Conservation (phyloP, 1,140 invertebrate genomes). For the Maniola jurtina region DNA sequence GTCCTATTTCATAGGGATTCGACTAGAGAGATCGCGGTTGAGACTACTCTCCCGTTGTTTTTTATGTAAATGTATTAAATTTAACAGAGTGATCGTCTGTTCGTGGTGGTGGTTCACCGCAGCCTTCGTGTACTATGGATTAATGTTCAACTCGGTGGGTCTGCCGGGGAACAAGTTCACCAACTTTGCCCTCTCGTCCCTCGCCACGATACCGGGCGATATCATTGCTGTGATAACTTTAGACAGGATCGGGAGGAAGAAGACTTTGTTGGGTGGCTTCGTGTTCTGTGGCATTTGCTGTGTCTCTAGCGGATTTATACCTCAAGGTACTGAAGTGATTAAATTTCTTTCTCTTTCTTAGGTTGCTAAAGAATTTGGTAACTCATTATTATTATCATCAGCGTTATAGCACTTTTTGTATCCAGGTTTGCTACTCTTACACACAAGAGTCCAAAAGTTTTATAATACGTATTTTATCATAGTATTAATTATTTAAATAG, state of each 20-base stretch:
- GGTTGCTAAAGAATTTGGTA: too few relatives aligned
- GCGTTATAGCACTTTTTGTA: too few relatives aligned
- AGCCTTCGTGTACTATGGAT: constrained; percentile 32
- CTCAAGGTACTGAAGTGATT: constrained; percentile 6
- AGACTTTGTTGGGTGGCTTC: constrained; percentile 24
- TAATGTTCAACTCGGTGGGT: constrained; percentile 30
- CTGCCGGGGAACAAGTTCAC: constrained; percentile 35
- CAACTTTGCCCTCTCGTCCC: constrained; percentile 27
- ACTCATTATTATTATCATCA: too few relatives aligned
- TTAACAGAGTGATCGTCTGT: constrained; percentile 16
- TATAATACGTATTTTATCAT: too few relatives aligned
- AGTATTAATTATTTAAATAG: too few relatives aligned
- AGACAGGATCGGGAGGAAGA: constrained; percentile 31
- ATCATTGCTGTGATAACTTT: constrained; percentile 25
- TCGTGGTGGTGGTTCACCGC: constrained; percentile 33
- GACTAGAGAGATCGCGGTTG: too few relatives aligned
- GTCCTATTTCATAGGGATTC: too few relatives aligned
- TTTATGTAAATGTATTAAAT: constrained; percentile 43
- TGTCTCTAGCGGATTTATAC: constrained; percentile 16
- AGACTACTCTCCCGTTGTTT: constrained; percentile 34
- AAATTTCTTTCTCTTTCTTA: too few relatives aligned
- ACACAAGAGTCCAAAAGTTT: too few relatives aligned
- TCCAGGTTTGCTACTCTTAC: too few relatives aligned
- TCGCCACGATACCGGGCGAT: constrained; percentile 34
- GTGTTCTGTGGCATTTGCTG: constrained; percentile 26